Base-by-base conservation (phyloP, 2,888 invertebrate genomes). In the Hirtodrosophila trivittata region DNA sequence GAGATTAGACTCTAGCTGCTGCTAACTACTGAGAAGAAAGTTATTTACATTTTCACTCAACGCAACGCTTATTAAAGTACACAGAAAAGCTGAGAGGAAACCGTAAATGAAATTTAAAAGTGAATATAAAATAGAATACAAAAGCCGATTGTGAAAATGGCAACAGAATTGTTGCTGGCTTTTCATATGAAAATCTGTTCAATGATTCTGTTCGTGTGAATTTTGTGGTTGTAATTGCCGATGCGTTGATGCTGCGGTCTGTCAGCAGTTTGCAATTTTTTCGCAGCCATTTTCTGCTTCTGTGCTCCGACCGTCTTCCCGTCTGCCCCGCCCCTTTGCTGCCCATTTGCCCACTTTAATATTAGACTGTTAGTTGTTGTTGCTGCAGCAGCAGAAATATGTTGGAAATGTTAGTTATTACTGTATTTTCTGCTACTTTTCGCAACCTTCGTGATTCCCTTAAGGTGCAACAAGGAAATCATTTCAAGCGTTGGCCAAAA, bases 391-490 rank as follows among this genome's bases (percentile, higher is more conserved):
- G 21, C 32, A 14, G 26, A 51, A 47, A 42, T 33, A 21, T 60
- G 60, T 18, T 50, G 56, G 18, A 50, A 66, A 57, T 70, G 54
- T 50, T 33, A 56, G 59, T 70, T 70, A 59, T 65, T 49, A 41
- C 7, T 49, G 41, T 37, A 51, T 71, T 59, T 52, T 38, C 16
- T 45, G 55, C 60, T 58, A 55, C 55, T 62, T 75, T 60, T 66
- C 52, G 56, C 47, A 76, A 51, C 25, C 47, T 51, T 60, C 43
- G 58, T 57, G 62, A 67, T 73, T 76, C 80, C 64, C 80, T 37
- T 35, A 76, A 76, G 80, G 76, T 76, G 76, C 69, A 66, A 60
- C 66, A 39, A 60, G 69, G 52, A 71, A 63, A 62, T 62, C 46
- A 66, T 50, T 57, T 71, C 49, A 43, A 57, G 66, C 71, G 55